Evolutionary conservation across 2,888 invertebrate species (phyloP), one percentile per base, ranked within the genome.

Genomic region (Caenorhabditis plicata): DNA sequence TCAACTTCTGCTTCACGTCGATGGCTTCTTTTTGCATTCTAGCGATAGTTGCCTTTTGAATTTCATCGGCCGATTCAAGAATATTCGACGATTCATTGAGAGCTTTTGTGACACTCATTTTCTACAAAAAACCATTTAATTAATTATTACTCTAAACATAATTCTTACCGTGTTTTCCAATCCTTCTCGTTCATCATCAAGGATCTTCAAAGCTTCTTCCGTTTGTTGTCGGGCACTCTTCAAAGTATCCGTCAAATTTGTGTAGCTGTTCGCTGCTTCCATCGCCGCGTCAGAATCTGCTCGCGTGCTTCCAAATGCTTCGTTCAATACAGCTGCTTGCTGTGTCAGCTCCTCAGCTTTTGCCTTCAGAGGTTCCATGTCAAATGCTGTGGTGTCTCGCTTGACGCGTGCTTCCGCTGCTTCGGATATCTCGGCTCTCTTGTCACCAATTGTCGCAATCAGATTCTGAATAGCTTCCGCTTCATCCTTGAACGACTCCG

Each of bases 201-300:
- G 25, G 17, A 54, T 31, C 15, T 35, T 45, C 20, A 47, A 31
- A 0, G 75, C 74, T 15, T 58, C 45, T 7, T 63, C 44, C 5
- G 75, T 60, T 35, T 50, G 48, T 19, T 60, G 66, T 35, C 55
- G 50, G 2, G 78, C 78, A 26, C 50, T 66, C 27, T 44, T 48
- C 43, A 78, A 26, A n/a, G 57, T 61, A 1, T 65, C 61, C 2
- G 57, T 48, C 36, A 78, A 31, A 17, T 74, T 67, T 19, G 71
- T 49, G 56, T 75, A 78, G 13, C 68, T 66, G 32, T 54, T 65
- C 11, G 75, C 72, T 3, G 76, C 78, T 17, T 67, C 68, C 5
- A 78, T 46, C 5, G 72, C 71, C 2, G 50, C 56, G 33, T 56
- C 53, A 5, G 43, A 25, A 13, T 56, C 46, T n/a, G 26, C 57